phyloP scores from a whole-genome alignment of 2,113 vertebrate species.

The Proterorhinus semilunaris region DNA sequence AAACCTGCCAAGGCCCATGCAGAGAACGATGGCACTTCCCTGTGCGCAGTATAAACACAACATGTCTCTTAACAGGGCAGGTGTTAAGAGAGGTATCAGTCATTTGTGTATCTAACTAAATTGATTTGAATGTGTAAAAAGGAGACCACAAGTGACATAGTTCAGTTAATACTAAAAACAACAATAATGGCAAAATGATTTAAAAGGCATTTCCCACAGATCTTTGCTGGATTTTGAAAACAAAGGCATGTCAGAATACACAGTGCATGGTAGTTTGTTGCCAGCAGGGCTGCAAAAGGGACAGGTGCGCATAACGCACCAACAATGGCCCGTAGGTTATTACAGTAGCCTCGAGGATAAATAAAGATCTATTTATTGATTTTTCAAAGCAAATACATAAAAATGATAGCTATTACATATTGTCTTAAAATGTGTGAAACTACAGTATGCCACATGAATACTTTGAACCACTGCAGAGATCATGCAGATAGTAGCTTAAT shows the following conservation, averaged over 20 bases:
- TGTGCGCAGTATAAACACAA: conserved; percentile 65
- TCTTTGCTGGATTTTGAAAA: not conserved
- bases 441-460: too few species aligned
- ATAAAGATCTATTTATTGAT: too few species aligned
- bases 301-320: not conserved
- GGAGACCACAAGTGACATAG: too few species aligned
- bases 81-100: conserved; percentile 58
- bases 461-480: too few species aligned
- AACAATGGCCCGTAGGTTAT: not conserved
- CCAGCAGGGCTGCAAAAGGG: too few species aligned
- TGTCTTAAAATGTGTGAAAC: too few species aligned
- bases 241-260: not conserved
- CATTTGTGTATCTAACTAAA: conserved; percentile 36
- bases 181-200: not conserved
- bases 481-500: not conserved
- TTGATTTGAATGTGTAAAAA: too few species aligned
- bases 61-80: conserved; percentile 51
- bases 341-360: too few species aligned
- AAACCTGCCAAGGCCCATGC: conserved; percentile 62
- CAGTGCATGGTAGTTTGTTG: not conserved
- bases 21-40: conserved; percentile 63
- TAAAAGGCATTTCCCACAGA: not conserved
- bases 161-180: not conserved
- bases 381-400: too few species aligned
- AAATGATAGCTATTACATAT: too few species aligned